Evolutionary conservation across 64 coral and sea anemone genomes (phyloP).

Genomic region (Montipora sp.): DNA sequence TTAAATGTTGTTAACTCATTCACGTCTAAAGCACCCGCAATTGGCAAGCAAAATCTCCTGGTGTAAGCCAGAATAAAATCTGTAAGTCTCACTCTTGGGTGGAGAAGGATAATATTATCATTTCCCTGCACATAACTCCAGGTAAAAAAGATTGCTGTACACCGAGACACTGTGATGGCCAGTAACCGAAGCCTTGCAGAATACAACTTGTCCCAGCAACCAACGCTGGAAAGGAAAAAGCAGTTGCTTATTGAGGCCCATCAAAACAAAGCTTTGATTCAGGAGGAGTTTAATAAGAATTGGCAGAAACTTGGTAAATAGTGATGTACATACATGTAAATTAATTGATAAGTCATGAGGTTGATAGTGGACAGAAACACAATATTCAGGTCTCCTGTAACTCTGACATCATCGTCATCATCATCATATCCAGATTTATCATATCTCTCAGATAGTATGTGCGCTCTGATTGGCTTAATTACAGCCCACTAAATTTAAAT

Average conservation of each 20-base stretch:
- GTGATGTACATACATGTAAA: not conserved
- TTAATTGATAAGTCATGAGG: not conserved
- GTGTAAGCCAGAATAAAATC: no score
- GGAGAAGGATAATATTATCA: no score
- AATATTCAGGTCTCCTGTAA: no score
- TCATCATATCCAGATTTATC: not conserved
- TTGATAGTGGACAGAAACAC: no score
- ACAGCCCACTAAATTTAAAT: no score
- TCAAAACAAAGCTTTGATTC: slow-evolving; percentile 66
- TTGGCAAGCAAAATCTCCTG: no score
- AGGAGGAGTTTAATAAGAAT: slow-evolving; percentile 77
- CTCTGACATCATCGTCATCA: not conserved
- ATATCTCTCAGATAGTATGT: no score
- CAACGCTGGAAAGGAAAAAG: slow-evolving; percentile 50
- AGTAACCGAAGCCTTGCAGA: slow-evolving; percentile 86
- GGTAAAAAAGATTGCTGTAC: slow-evolving; percentile 68
- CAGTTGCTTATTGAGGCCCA: slow-evolving; percentile 69
- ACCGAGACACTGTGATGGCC: slow-evolving; percentile 67
- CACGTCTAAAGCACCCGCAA: no score
- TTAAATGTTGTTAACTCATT: no score
- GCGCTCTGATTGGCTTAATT: no score
- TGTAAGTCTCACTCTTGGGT: no score
- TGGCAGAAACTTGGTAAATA: slow-evolving; percentile 74
- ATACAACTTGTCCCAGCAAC: slow-evolving; percentile 75
- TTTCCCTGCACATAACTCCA: not conserved